Conservation (phyloP, 2,888 invertebrate species). For the Habroteleia sp. region DNA sequence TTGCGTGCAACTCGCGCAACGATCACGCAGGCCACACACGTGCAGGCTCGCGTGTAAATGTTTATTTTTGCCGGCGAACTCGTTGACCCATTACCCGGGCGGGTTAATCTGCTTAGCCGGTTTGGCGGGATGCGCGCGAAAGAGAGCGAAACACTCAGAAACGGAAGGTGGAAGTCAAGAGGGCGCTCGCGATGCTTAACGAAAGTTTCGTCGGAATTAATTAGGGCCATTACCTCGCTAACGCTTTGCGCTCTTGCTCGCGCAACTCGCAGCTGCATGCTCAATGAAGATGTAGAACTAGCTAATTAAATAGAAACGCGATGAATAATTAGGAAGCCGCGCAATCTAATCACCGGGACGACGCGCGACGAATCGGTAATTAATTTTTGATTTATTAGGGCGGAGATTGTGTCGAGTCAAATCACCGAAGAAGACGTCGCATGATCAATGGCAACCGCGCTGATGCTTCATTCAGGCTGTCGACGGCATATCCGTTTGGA, state of each 20-base stretch:
- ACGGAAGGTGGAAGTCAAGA: constrained; percentile 47
- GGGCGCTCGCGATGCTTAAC: constrained; percentile 54
- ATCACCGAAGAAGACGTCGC: constrained; percentile 23
- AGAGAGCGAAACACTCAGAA: constrained; percentile 24
- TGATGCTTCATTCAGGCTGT: constrained; percentile 16
- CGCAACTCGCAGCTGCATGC: constrained; percentile 61
- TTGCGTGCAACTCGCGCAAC: constrained; percentile 1
- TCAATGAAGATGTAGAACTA: constrained; percentile 64
- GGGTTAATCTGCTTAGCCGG: constrained; percentile 59
- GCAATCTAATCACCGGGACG: constrained; percentile 59
- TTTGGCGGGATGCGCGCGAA: constrained; percentile 17
- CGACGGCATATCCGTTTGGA: constrained; percentile 8
- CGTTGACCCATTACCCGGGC: constrained; percentile 56
- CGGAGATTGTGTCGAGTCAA: constrained; percentile 16
- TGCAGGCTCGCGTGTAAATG: background rate
- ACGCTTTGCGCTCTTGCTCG: constrained; percentile 60
- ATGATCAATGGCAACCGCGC: constrained; percentile 19
- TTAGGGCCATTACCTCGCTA: constrained; percentile 65
- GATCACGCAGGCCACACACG: background rate
- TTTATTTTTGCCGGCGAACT: constrained; percentile 30
- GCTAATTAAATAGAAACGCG: constrained; percentile 65
- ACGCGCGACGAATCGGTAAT: constrained; percentile 54
- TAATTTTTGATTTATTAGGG: constrained; percentile 59
- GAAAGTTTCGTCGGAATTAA: constrained; percentile 66
- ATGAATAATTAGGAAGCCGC: constrained; percentile 62